Evolutionary conservation across 2,797 vertebrate species (phyloP), one percentile per base, ranked within the genome.

Genomic region (Heliangelus exortis): DNA sequence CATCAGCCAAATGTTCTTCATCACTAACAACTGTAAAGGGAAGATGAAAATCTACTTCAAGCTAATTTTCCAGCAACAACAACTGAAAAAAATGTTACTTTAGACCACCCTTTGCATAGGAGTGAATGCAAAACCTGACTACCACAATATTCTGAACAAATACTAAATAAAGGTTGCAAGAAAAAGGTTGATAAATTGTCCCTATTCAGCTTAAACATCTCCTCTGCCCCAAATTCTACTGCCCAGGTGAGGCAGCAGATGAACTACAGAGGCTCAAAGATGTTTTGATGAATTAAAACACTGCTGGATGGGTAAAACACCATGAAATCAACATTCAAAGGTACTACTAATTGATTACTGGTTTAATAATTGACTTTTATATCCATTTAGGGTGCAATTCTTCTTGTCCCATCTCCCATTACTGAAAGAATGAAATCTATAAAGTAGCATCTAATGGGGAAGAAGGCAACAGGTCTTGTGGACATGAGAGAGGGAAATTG

Each of bases 21-120:
- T 53, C 67, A 33, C 33, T 17, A 29, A 45, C 20, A 34, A 9
- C 2, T 34, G 15, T 21, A 39, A 43, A 58, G 15, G 18, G 21
- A 71, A 54, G 34, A 50, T 9, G 14, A 43, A 68, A 72, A 54
- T 12, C 28, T 48, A 29, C 45, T 48, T 48, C 45, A 23, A 23
- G 36, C 31, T 29, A 11, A 18, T 15, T 65, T 73, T 33, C 66
- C 28, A 33, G 47, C 8, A 61, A 54, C 2, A 68, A 53, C 26
- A 8, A 34, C 36, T 73, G 3, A 43, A 29, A 26, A 18, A 45
- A 59, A 39, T 12, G 25, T 34, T 34, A 31, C 29, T 78, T 55
- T 10, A 76, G 47, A 43, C 9, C 47, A 59, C 10, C 1, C 33
- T 50, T 12, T 18, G 19, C 0, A 0, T 7, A 29, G 3, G 16